Percentiles rank a stretch among this genome's conserved stretches.
Evolutionary conservation across 2,113 vertebrate genomes (phyloP).

Genomic region (Panthera tigris): DNA sequence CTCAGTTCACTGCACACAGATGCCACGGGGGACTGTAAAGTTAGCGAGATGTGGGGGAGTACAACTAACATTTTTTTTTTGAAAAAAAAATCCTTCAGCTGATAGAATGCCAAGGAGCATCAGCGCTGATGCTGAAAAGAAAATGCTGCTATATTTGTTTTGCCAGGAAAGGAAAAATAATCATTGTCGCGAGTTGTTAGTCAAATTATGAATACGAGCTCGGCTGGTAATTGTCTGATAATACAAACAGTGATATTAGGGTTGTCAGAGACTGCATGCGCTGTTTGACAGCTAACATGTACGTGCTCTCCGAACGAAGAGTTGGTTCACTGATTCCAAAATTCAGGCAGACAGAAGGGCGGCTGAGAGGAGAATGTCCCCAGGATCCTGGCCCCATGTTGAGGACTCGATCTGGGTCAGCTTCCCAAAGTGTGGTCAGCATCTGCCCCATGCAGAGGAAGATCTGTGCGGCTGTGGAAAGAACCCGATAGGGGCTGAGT

Average conservation of each 20-base stretch:
- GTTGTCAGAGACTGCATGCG: constrained; percentile 70
- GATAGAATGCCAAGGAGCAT: constrained; percentile 82
- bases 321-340: constrained; percentile 31
- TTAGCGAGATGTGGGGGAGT: constrained; percentile 85
- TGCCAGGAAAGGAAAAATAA: constrained; percentile 83
- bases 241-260: constrained; percentile 71
- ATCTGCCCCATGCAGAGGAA: not conserved
- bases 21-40: constrained; percentile 85
- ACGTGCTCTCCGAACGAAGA: constrained; percentile 65
- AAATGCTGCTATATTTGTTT: constrained; percentile 84
- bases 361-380: not conserved
- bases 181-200: constrained; percentile 83
- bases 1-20: constrained; percentile 88
- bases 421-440: not conserved
- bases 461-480: not conserved
- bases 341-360: constrained; percentile 40
- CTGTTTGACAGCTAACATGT: constrained; percentile 67
- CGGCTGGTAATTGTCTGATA: constrained; percentile 81
- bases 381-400: not conserved
- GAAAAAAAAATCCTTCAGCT: constrained; percentile 68
- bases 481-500: not conserved
- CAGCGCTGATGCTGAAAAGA: constrained; percentile 78
- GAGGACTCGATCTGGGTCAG: not conserved
- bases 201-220: constrained; percentile 81
- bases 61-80: constrained; percentile 78